These are phyloP conservation scores for Brachionus koreanus DNA, from an alignment of 1,140 invertebrate species.

Conservation along the genomic window DNA sequence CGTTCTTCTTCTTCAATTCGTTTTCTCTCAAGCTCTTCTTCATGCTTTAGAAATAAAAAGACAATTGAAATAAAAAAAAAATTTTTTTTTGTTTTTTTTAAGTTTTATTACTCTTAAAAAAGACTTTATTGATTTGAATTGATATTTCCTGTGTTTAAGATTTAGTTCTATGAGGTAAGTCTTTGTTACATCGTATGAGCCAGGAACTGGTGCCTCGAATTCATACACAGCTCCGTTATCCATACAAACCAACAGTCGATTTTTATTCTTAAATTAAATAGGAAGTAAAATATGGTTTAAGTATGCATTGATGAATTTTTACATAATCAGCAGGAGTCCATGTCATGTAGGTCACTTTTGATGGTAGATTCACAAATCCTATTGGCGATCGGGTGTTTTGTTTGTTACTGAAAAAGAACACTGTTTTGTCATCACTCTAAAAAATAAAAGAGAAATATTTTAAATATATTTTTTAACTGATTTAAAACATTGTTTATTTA, in stretches of 20 bases:
- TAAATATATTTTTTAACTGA: not conserved
- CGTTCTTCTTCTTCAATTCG: slow-evolving; percentile 60
- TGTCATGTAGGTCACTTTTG: slow-evolving; percentile 51
- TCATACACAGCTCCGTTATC: slow-evolving; percentile 53
- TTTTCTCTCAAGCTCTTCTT: slow-evolving; percentile 55
- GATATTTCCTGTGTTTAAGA: slow-evolving; percentile 50
- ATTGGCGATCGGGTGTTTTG: slow-evolving; percentile 52
- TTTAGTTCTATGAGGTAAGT: slow-evolving; percentile 52
- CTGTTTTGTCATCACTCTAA: slow-evolving; percentile 54
- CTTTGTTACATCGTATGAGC: slow-evolving; percentile 53
- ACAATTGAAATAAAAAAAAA: not conserved
- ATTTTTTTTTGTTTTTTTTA: too few species aligned
- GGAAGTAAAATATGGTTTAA: not conserved
- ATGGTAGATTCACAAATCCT: slow-evolving; percentile 54
- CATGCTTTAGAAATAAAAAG: slow-evolving; percentile 50
- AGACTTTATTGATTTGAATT: slow-evolving; percentile 57
- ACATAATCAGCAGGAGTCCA: slow-evolving; percentile 57
- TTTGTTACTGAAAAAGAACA: slow-evolving; percentile 56
- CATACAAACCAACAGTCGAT: slow-evolving; percentile 53
- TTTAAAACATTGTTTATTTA: not conserved
- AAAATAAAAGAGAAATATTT: slow-evolving; percentile 45
- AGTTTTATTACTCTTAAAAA: slow-evolving; percentile 50
- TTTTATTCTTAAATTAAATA: slow-evolving; percentile 48
- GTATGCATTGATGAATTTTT: slow-evolving; percentile 45
- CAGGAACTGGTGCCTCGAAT: slow-evolving; percentile 52